phyloP scores from a whole-genome alignment of 2,888 invertebrate genomes.

The Cylindroiulus punctatus region DNA sequence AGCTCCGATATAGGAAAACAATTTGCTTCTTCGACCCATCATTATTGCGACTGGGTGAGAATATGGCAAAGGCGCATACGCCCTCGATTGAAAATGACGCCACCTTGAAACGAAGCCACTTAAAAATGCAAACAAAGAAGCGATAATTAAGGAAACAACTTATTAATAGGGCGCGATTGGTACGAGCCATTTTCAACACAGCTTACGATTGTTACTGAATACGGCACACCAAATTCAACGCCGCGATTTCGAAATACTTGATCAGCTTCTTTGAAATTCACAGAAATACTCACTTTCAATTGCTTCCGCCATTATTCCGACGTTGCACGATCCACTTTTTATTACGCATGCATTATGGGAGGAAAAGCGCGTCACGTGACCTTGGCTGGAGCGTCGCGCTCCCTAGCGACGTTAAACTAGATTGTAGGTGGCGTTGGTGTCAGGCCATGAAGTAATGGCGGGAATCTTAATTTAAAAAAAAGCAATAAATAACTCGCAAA shows the following conservation, averaged over 20 bases:
- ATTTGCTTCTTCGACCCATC: not conserved
- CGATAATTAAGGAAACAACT: not conserved
- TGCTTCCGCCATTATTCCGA: conserved; percentile 42
- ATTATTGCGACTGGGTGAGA: not conserved
- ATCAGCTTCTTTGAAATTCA: not conserved
- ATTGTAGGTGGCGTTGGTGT: too few species aligned
- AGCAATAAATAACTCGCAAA: too few species aligned
- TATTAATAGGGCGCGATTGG: not conserved
- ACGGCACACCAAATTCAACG: not conserved
- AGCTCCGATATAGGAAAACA: not conserved
- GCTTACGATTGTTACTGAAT: not conserved
- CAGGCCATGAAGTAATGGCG: too few species aligned
- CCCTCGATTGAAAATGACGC: conserved; percentile 16
- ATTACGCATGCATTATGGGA: not conserved
- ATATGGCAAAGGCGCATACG: not conserved
- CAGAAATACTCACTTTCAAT: conserved; percentile 42
- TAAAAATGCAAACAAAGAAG: conserved; percentile 14
- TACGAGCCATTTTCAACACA: not conserved
- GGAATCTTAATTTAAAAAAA: too few species aligned
- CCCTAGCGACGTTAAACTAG: not conserved
- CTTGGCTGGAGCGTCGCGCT: not conserved
- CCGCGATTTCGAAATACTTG: not conserved
- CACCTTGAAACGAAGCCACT: conserved; percentile 29
- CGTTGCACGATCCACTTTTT: not conserved
- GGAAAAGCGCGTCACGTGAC: not conserved